A percentile compares a stretch with the other conserved stretches of the same genome.
Conservation (phyloP, 1,140 invertebrate genomes). For the Brachionus manjavacas region DNA sequence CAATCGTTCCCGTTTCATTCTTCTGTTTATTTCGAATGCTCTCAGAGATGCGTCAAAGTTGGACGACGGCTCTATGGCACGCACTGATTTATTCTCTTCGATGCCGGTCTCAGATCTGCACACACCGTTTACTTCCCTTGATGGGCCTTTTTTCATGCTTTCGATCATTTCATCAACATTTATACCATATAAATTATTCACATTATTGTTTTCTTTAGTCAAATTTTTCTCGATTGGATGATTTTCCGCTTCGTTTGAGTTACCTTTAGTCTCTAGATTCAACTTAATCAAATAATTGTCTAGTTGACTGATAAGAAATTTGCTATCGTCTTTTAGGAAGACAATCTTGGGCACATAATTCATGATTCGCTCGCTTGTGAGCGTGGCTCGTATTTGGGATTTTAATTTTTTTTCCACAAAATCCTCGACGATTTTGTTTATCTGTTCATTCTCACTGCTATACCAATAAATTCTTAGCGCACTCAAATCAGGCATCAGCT, state of each 20-base stretch:
- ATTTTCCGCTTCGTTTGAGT: background rate
- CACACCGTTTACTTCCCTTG: background rate
- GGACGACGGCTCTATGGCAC: background rate
- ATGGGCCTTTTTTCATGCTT: background rate
- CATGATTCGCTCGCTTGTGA: background rate
- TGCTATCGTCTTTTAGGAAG: conserved; percentile 18
- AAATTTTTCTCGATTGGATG: background rate
- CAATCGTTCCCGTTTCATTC: conserved; percentile 7
- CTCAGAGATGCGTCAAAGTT: background rate
- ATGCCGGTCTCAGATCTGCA: background rate
- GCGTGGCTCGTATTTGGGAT: background rate
- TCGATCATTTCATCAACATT: background rate
- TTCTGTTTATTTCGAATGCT: conserved; percentile 39
- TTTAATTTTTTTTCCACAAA: conserved; percentile 31
- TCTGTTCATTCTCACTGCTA: conserved; percentile 12
- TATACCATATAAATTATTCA: conserved; percentile 33
- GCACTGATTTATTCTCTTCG: background rate
- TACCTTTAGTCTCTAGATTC: background rate
- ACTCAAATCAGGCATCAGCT: conserved; percentile 19
- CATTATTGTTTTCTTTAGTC: background rate
- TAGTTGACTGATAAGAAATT: background rate
- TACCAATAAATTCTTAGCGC: conserved; percentile 22
- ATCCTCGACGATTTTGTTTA: background rate
- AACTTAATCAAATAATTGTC: conserved; percentile 4
- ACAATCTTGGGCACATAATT: conserved; percentile 33